Conservation (phyloP, 2,113 vertebrate species). For the Dissostichus mawsoni region DNA sequence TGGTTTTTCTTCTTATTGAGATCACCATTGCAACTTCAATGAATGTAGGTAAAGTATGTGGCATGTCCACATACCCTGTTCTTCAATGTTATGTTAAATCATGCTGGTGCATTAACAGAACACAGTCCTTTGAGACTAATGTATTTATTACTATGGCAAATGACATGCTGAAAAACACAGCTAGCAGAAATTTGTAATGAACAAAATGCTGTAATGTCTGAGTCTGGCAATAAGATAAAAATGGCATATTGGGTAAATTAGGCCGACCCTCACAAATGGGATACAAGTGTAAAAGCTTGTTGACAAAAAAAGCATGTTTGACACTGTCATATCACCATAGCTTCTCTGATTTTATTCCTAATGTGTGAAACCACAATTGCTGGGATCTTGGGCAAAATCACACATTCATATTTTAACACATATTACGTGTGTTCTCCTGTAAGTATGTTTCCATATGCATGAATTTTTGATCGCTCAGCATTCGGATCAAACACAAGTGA, state of each 20-base stretch:
- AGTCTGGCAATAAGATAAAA: constrained; percentile 31
- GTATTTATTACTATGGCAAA: constrained; percentile 62
- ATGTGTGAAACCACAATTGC: constrained; percentile 9
- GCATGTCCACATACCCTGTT: constrained; percentile 10
- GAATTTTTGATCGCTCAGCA: constrained; percentile 32
- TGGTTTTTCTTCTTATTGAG: not conserved
- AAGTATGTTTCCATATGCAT: constrained; percentile 47
- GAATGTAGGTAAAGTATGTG: not conserved
- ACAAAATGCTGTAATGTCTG: constrained; percentile 36
- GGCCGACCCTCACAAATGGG: not conserved
- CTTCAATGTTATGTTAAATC: constrained; percentile 23
- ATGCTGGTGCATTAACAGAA: constrained; percentile 31
- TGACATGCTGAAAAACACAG: constrained; percentile 69
- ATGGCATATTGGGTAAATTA: constrained; percentile 28
- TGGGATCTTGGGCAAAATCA: constrained; percentile 11
- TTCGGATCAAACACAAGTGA: constrained; percentile 25
- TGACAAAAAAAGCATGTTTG: not conserved
- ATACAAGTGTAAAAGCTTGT: constrained; percentile 3
- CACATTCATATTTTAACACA: constrained; percentile 50
- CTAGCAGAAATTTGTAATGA: constrained; percentile 56
- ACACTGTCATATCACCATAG: constrained; percentile 12
- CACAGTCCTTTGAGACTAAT: constrained; percentile 63
- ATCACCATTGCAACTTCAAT: not conserved
- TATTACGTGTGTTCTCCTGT: constrained; percentile 19
- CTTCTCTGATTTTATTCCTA: not conserved